Conservation (phyloP, 2,797 vertebrate genomes). For the Buceros bicornis region DNA sequence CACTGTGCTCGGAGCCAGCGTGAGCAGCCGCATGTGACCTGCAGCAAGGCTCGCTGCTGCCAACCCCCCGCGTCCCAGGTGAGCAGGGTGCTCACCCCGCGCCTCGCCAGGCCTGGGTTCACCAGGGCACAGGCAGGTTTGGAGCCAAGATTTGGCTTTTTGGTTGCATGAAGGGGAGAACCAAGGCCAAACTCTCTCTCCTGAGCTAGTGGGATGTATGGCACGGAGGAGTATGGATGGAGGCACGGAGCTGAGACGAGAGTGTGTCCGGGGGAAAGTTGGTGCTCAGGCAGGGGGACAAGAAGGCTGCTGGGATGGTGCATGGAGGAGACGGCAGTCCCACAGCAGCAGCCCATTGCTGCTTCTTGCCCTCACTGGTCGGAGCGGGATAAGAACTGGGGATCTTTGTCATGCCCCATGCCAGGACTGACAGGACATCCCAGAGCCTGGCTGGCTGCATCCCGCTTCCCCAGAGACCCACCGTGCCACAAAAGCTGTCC, state of each 20-base stretch:
- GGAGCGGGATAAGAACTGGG: neutral
- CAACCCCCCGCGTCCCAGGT: neutral
- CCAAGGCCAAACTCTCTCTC: neutral
- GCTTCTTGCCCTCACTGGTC: neutral
- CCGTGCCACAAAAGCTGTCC: neutral
- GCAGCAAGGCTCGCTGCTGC: neutral
- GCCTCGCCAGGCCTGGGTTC: neutral
- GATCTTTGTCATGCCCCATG: neutral
- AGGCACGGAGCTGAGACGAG: neutral
- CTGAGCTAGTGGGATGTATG: neutral
- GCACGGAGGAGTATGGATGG: neutral
- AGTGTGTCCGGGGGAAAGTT: fast-evolving
- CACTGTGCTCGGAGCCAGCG: fast-evolving
- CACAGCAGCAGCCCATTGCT: neutral
- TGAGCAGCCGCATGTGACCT: neutral
- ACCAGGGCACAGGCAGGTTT: neutral
- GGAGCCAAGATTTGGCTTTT: neutral
- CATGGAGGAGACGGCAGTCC: neutral
- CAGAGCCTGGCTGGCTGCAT: neutral
- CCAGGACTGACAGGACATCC: neutral
- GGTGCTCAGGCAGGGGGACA: neutral
- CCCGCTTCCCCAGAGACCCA: neutral
- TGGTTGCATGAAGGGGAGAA: neutral
- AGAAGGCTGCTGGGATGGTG: neutral
- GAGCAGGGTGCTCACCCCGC: neutral